Evolutionary conservation across 2,888 invertebrate species (phyloP), one percentile per base, ranked within the genome.

Genomic region (Dimorphilus gyrociliatus): DNA sequence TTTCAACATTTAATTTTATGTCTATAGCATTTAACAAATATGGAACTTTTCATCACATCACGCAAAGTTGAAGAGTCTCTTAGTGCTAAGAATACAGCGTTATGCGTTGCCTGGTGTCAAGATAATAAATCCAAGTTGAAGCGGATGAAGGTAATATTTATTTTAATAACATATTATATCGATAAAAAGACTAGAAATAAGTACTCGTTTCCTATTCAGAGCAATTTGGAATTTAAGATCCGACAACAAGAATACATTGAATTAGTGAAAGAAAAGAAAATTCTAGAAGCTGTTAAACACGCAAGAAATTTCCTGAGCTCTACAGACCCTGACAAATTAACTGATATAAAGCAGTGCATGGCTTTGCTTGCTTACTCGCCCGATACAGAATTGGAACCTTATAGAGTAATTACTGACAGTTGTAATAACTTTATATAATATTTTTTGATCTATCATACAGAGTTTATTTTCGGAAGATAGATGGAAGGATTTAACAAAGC

Each of bases 171-270:
- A 12, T 16, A 19, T 16, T 13, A 17, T 21, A 44, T 13, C 33
- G 38, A 30, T 45, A 50, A 29, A 16, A 36, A 1, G 38, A 42
- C 16, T 34, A 53, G 7, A 49, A 41, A 35, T 41, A 42, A 8
- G 33, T 13, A 16, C 8, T 30, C 53, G 21, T n/a, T n/a, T 21
- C 21, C 32, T 3, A 45, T 47, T 16, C 48, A 65, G 52, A 90
- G 90, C 30, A 81, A 76, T 32, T 78, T 97, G 72, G 97, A 97
- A 65, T 85, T 92, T 56, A 85, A 85, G 62, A 71, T 94, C 36
- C 69, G 85, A 23, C 74, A 82, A 48, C 76, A 92, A 69, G 92
- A 92, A 62, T 92, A 90, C 58, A 78, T 97, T 19, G 94, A 94
- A 63, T 63, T 92, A 30, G 78, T 97, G n/a, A 73, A 85, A 35